These are phyloP conservation scores for Vanessa tameamea DNA, from an alignment of 1,140 invertebrate species.

Conservation along the genomic window DNA sequence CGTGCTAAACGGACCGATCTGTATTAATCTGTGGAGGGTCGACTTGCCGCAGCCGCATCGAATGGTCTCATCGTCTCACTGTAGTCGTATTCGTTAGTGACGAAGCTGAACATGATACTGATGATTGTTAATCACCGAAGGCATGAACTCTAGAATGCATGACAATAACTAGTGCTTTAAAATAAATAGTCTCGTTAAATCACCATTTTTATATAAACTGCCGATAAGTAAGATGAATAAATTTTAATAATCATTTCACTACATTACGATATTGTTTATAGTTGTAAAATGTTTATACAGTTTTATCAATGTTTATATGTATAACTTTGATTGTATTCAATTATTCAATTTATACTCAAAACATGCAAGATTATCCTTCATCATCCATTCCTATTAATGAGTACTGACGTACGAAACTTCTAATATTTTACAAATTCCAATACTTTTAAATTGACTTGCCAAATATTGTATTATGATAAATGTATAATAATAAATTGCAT, in stretches of 20 bases:
- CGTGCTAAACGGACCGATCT: constrained; percentile 21
- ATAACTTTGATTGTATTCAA: constrained; percentile 28
- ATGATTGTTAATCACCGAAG: constrained; percentile 31
- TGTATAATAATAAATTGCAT: constrained; percentile 48
- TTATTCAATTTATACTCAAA: constrained; percentile 8
- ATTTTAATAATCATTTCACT: constrained; percentile 16
- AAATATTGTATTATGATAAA: constrained; percentile 60
- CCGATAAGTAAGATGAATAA: constrained; percentile 18
- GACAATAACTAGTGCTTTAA: constrained; percentile 78
- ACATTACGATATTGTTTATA: constrained; percentile 11
- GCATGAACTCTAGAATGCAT: constrained; percentile 67
- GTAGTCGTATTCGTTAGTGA: constrained; percentile 49
- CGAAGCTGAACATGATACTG: constrained; percentile 33
- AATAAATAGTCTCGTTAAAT: constrained; percentile 38
- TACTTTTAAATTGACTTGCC: constrained; percentile 57
- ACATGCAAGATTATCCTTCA: constrained; percentile 16
- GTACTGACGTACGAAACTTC: constrained; percentile 29
- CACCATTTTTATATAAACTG: constrained; percentile 24
- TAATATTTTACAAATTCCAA: constrained; percentile 45
- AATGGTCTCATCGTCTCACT: constrained; percentile 64
- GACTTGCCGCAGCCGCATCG: constrained; percentile 41
- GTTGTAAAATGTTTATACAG: constrained; percentile 19
- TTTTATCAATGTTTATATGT: constrained; percentile 26
- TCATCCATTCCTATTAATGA: constrained; percentile 52
- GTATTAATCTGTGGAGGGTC: constrained; percentile 21